Base-by-base conservation (phyloP, 2,888 invertebrate species). In the Ypsolopha scabrella region DNA sequence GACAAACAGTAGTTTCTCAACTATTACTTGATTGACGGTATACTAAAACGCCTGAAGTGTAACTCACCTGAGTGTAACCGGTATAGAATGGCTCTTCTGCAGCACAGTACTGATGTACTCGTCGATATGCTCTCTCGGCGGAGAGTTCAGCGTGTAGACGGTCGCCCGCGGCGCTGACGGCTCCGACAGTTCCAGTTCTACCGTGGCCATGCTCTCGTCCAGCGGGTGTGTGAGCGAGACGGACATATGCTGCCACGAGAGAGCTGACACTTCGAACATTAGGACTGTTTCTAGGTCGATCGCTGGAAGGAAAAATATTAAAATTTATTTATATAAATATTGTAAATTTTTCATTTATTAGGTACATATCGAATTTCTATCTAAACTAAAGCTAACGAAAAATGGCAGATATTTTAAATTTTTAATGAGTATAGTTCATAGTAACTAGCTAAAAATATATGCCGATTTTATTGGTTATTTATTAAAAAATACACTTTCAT, bases 181-280 rank as follows among this genome's bases (percentile, higher is more conserved):
- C 64, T 97, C 96, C 6, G 90, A 87, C 51, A 98, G 85, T 72
- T 96, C 93, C 56, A 98, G 88, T 72, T 98, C 97, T 10, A 95
- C 94, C 0, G 97, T 97, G 0, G 96, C 95, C 91, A 98, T 93
- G 55, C 94, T 93, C 74, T 97, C 97, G 68, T 96, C 96, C 14
- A 93, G 85, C 0, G 98, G 97, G 82, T 98, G 97, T 71, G 97
- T 97, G 68, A 98, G 90, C 7, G 95, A 93, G 14, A 98, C 92
- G 8, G 94, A 94, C 57, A 98, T 91, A 74, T 95, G 95, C 56
- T 94, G 94, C 88, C 95, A 93, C 0, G 96, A 96, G 38, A 96
- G 83, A 2, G 97, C 95, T 63, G 93, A 95, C 61, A 98, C 91
- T 82, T 98, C 98, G 71, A 98, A 93, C 89, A 97, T 96, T n/a